Base-by-base conservation (phyloP, 1,140 invertebrate genomes). In the Hycleus cichorii region DNA sequence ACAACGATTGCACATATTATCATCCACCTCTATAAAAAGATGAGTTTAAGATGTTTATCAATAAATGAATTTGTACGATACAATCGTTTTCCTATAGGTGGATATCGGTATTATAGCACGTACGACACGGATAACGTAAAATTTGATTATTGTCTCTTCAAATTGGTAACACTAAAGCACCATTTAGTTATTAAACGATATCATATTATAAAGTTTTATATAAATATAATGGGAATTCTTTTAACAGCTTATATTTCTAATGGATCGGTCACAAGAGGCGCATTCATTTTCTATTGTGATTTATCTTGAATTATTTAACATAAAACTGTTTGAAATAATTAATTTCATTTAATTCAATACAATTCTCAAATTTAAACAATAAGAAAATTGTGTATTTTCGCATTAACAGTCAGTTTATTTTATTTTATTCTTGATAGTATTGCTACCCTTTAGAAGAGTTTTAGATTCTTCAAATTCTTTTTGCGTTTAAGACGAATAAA, bases 241-340 rank as follows among this genome's bases (percentile, higher is more conserved):
- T 53, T 53, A 53, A 53, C 51, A 53, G 51, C 26, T 53, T 44
- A 53, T 53, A 53, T 53, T 53, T 53, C 45, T 53, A 53, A 53
- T 53, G 51, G 51, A 53, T 53, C 27, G 42, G 45, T 53, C 51
- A 53, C 51, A 32, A 45, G 51, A 53, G 51, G 51, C 51, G 26
- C 3, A 46, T 53, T 53, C 44, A 53, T 53, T 53, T 53, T 38
- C 42, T 38, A 8, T 45, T 53, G 18, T 27, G 51, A 53, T 53
- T 45, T 53, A 45, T 53, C 51, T 56, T 56, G 47, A 47, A 56
- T 56, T 56, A 48, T 47, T 49, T 18, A 56, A 56, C 45, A 56
- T 56, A 56, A 56, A 56, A 56, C 54, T 47, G 47, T 56, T 39
- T 38, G 3, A 56, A 56, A 44, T 49, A 56, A 56, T 56, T 56